Percentiles rank a stretch among this genome's conserved stretches.
Evolutionary conservation across 2,888 invertebrate species (phyloP).

Genomic region (Lithophane socia): DNA sequence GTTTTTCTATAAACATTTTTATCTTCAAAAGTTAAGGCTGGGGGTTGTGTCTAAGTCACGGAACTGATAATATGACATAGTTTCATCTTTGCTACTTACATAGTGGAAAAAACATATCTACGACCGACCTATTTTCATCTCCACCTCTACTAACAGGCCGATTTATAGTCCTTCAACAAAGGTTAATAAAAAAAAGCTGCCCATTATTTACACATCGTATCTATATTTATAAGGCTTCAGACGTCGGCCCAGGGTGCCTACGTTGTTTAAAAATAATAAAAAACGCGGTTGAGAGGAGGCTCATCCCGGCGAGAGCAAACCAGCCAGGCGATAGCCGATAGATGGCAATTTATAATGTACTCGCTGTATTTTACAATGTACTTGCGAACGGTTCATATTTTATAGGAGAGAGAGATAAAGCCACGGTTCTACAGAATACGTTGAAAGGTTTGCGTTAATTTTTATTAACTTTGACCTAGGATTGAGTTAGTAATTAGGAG

Average conservation of each 20-base stretch:
- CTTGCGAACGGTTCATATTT: constrained; percentile 52
- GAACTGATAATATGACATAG: too few relatives aligned
- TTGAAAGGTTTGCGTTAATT: constrained; percentile 9
- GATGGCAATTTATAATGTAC: constrained; percentile 65
- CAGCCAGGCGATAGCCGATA: constrained; percentile 59
- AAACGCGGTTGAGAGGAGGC: constrained; percentile 57
- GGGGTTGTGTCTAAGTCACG: too few relatives aligned
- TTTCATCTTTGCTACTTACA: too few relatives aligned
- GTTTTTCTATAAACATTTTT: too few relatives aligned
- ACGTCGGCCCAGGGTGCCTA: constrained; percentile 39
- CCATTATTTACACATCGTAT: constrained; percentile 47
- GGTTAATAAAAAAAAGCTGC: constrained; percentile 40
- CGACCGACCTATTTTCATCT: constrained; percentile 13
- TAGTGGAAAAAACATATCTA: too few relatives aligned
- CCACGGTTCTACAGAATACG: not conserved
- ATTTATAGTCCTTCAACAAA: constrained; percentile 43
- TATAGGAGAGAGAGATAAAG: constrained; percentile 25
- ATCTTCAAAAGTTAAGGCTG: too few relatives aligned
- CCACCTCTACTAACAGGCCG: constrained; percentile 17
- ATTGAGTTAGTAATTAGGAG: not conserved
- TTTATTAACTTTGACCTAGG: not conserved
- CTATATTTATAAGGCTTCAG: constrained; percentile 54
- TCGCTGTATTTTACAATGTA: constrained; percentile 45
- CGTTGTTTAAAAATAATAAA: constrained; percentile 67
- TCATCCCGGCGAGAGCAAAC: constrained; percentile 55